phyloP scores from a whole-genome alignment of 2,797 vertebrate species.

The Petrocephalus sullivani region DNA sequence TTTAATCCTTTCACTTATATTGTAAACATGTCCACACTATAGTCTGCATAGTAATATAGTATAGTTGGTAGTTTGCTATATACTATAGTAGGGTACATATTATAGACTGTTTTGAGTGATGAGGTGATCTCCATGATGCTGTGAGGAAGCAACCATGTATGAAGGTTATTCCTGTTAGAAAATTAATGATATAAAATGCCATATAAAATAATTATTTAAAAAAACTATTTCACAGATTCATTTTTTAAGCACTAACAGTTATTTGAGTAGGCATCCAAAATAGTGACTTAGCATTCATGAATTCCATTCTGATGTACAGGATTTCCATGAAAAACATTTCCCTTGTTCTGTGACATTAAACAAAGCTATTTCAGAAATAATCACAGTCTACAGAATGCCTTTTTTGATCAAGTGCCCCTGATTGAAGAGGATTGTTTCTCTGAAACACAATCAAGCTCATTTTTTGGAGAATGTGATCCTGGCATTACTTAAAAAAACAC shows the following conservation, averaged over 20 bases:
- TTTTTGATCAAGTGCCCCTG: constrained; percentile 19
- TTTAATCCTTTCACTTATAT: not conserved
- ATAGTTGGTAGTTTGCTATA: not conserved
- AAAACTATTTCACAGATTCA: not conserved
- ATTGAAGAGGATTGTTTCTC: constrained; percentile 30
- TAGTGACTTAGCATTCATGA: constrained; percentile 28
- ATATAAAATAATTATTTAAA: not conserved
- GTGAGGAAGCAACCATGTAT: not conserved
- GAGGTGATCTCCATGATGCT: not conserved
- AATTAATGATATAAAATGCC: not conserved
- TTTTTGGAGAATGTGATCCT: not conserved
- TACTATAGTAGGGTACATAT: not conserved
- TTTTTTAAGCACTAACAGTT: constrained; percentile 23
- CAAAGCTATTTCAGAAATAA: constrained; percentile 30
- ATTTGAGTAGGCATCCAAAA: constrained; percentile 10
- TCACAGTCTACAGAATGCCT: constrained; percentile 15
- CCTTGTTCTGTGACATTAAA: constrained; percentile 37
- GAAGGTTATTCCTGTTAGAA: not conserved
- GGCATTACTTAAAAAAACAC: constrained; percentile 1
- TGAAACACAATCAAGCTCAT: constrained; percentile 26
- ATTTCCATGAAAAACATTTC: constrained; percentile 30
- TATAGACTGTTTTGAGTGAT: not conserved
- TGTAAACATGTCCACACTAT: not conserved
- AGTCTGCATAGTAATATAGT: not conserved
- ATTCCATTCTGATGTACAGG: constrained; percentile 25